These are phyloP conservation scores for Neelides sp. DNA, from an alignment of 1,140 invertebrate genomes.

Conservation along the genomic window DNA sequence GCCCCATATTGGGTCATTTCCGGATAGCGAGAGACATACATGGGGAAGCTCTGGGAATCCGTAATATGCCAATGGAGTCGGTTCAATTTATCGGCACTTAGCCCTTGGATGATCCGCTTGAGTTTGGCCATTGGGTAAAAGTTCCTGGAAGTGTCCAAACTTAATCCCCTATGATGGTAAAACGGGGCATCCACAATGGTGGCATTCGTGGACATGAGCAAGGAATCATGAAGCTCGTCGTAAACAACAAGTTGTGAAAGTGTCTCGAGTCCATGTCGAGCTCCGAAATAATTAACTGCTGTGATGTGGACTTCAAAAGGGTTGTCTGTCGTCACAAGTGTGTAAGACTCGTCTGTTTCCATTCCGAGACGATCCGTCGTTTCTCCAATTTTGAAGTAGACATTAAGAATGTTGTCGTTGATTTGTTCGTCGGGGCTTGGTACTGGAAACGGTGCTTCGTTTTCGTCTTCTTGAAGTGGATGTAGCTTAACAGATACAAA, in stretches of 20 bases:
- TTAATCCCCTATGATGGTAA: conserved; percentile 60
- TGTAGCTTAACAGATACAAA: too few relatives aligned
- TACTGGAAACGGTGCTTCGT: too few relatives aligned
- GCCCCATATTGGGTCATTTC: conserved; percentile 12
- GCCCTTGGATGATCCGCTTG: conserved; percentile 61
- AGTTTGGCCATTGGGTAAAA: conserved; percentile 54
- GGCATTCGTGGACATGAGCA: conserved; percentile 47
- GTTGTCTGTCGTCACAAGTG: too few relatives aligned
- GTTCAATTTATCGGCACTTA: conserved; percentile 69
- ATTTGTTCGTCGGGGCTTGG: too few relatives aligned
- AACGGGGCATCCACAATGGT: conserved; percentile 52
- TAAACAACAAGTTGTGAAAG: conserved; percentile 52
- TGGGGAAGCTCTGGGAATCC: conserved; percentile 72
- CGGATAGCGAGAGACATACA: too few relatives aligned
- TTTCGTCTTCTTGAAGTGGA: too few relatives aligned
- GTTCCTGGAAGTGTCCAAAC: conserved; percentile 65
- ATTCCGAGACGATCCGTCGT: too few relatives aligned
- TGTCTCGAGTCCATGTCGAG: conserved; percentile 60
- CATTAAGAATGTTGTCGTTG: too few relatives aligned
- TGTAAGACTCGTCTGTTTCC: too few relatives aligned
- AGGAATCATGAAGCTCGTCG: conserved; percentile 24
- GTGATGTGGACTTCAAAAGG: conserved; percentile 49
- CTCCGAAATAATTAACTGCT: conserved; percentile 55
- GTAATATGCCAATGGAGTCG: conserved; percentile 84
- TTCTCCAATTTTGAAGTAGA: too few relatives aligned